Evolutionary conservation across 2,113 vertebrate species (phyloP).

Genomic region (Solenodon paradoxus): DNA sequence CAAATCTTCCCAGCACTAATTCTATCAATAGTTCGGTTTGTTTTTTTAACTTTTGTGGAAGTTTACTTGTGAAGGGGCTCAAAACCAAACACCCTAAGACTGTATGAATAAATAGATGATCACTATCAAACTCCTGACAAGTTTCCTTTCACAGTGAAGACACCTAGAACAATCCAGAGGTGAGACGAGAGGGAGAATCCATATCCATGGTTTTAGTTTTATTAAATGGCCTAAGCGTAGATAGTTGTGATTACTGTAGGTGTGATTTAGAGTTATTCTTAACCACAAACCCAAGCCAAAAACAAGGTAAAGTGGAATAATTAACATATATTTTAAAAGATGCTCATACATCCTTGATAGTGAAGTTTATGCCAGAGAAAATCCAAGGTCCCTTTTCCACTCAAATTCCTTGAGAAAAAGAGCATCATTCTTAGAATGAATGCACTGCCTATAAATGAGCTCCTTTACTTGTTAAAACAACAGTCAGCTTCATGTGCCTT

Average conservation of each 20-base stretch:
- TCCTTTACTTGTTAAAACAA: neutral
- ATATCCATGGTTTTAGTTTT: neutral
- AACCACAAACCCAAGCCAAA: neutral
- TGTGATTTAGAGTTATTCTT: conserved; percentile 17
- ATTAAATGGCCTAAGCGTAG: neutral
- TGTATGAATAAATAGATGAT: too few species aligned
- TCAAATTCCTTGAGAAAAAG: neutral
- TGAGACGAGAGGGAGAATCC: neutral
- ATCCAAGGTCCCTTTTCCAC: neutral
- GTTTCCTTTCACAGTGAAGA: neutral
- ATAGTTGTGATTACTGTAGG: neutral
- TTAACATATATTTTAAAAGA: conserved; percentile 1
- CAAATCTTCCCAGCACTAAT: neutral
- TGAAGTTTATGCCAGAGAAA: neutral
- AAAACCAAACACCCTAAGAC: too few species aligned
- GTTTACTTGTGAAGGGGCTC: too few species aligned
- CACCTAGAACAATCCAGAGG: neutral
- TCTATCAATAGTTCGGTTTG: neutral
- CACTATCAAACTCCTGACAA: too few species aligned
- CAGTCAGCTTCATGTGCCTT: neutral
- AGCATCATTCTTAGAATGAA: neutral
- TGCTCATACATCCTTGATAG: neutral
- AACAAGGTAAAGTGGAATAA: neutral
- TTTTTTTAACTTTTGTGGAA: too few species aligned
- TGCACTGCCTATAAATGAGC: neutral